Percentiles rank a stretch among this genome's conserved stretches.
These are phyloP conservation scores for Ormyrus rosae DNA, from an alignment of 2,888 invertebrate species.

Conservation along the genomic window DNA sequence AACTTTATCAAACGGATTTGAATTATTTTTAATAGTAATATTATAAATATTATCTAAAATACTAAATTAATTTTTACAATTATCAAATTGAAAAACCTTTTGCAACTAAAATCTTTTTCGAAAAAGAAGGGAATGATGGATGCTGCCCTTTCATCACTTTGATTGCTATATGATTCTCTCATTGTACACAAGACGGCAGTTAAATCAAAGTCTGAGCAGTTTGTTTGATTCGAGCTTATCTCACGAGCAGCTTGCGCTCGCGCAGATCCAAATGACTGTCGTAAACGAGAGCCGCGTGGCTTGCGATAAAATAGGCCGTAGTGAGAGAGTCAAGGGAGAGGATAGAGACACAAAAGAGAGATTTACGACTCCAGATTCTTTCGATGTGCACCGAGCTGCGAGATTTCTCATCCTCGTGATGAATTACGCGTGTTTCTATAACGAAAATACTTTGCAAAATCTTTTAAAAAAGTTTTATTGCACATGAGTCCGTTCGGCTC, in stretches of 20 bases:
- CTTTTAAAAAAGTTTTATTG: slow-evolving; percentile 37
- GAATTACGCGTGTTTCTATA: background rate
- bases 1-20: too few relatives aligned
- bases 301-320: slow-evolving; percentile 43
- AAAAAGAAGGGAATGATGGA: too few relatives aligned
- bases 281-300: slow-evolving; percentile 40
- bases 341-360: slow-evolving; percentile 18
- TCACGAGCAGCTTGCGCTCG: background rate
- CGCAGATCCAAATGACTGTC: slow-evolving; percentile 37
- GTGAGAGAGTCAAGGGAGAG: background rate
- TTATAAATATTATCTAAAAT: too few relatives aligned
- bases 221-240: slow-evolving; percentile 56
- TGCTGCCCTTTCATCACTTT: slow-evolving; percentile 23
- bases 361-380: slow-evolving; percentile 41
- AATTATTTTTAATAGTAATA: too few relatives aligned
- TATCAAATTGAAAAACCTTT: too few relatives aligned
- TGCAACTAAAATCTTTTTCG: too few relatives aligned
- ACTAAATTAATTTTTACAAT: too few relatives aligned
- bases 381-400: background rate
- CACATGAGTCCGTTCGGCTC: background rate
- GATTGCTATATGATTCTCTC: background rate
- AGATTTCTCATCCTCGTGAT: slow-evolving; percentile 14
- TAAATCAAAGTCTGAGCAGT: slow-evolving; percentile 64
- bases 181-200: slow-evolving; percentile 53
- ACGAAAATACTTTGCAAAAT: slow-evolving; percentile 9